phyloP scores from a whole-genome alignment of 2,888 invertebrate genomes.

The Petrolisthes cinctipes region DNA sequence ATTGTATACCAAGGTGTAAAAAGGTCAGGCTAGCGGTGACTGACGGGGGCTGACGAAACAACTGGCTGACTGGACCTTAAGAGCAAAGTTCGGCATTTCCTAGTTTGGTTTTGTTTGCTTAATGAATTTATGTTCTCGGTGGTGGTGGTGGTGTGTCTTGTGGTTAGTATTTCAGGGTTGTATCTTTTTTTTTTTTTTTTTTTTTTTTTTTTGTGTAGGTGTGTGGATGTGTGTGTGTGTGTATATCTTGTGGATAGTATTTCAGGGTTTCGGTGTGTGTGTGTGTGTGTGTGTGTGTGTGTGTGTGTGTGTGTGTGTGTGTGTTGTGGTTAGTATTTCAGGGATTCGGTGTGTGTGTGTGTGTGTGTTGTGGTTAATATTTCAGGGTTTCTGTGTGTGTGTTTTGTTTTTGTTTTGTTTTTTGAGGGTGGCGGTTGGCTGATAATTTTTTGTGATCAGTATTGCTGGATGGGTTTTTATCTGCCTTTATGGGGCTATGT shows the following conservation, averaged over 20 bases:
- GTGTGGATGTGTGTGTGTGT: no score
- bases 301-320: no score
- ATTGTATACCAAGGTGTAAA: not conserved
- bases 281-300: no score
- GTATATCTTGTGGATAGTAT: not conserved
- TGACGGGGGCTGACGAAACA: not conserved
- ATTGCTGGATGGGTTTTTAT: not conserved
- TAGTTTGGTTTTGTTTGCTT: not conserved
- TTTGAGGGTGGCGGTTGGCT: no score
- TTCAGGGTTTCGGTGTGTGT: no score
- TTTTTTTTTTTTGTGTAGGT: no score
- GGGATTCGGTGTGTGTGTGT: no score
- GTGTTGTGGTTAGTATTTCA: no score
- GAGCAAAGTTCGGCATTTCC: not conserved
- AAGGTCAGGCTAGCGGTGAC: not conserved
- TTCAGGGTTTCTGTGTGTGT: no score
- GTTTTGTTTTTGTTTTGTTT: no score
- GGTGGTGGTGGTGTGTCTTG: not conserved
- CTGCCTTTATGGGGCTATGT: not conserved
- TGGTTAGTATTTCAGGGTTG: not conserved
- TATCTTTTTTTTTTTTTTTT: not conserved
- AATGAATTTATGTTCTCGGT: not conserved
- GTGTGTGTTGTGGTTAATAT: no score
- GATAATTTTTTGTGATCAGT: not conserved
- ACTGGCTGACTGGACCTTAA: not conserved